A percentile compares a stretch with the other conserved stretches of the same genome.
phyloP scores from a whole-genome alignment of 1,140 invertebrate species.

The Drosophila littoralis region DNA sequence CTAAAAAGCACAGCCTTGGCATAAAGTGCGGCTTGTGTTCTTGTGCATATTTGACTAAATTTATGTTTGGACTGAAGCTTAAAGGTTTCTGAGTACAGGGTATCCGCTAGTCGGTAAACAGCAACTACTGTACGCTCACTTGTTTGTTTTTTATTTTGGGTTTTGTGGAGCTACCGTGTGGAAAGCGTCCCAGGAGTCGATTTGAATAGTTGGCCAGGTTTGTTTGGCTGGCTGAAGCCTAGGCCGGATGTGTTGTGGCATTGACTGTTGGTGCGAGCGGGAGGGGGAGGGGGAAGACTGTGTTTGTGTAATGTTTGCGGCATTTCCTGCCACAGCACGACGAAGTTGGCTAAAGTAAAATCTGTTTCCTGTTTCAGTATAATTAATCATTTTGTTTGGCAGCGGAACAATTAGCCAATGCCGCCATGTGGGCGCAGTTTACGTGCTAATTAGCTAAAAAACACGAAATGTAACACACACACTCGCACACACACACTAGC shows the following conservation, averaged over 20 bases:
- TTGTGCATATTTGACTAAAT: too few species aligned
- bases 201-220: conserved; percentile 71
- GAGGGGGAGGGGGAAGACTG: conserved; percentile 5
- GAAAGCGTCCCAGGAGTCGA: conserved; percentile 31
- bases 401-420: conserved; percentile 76
- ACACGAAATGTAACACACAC: conserved; percentile 35
- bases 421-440: conserved; percentile 68
- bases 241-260: conserved; percentile 60
- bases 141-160: conserved; percentile 10
- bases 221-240: conserved; percentile 23
- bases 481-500: conserved; percentile 10
- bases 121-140: too few species aligned
- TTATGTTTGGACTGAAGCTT: too few species aligned
- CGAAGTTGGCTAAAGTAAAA: conserved; percentile 81
- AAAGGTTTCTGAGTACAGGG: too few species aligned
- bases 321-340: conserved; percentile 58
- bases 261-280: not conserved
- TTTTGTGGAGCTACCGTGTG: not conserved
- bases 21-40: too few species aligned
- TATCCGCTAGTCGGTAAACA: too few species aligned
- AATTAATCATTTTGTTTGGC: conserved; percentile 81
- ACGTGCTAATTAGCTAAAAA: conserved; percentile 75
- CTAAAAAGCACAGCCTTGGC: too few species aligned
- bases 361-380: conserved; percentile 81
- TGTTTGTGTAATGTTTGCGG: conserved; percentile 80